Percentiles rank a stretch among this genome's conserved stretches.
phyloP scores from a whole-genome alignment of 2,888 invertebrate species.

The Heliconius cydno region DNA sequence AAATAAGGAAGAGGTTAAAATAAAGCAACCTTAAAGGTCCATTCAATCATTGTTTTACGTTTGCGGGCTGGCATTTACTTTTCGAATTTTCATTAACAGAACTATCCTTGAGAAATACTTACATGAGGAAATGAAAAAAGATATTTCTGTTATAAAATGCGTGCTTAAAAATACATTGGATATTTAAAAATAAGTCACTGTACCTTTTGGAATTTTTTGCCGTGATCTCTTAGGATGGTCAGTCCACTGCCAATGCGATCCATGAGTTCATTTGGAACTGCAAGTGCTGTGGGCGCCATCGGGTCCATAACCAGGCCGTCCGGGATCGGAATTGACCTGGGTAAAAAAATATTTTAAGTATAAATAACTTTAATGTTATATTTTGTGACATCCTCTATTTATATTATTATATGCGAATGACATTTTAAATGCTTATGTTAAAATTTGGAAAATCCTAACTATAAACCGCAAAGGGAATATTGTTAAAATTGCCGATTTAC shows the following conservation, averaged over 20 bases:
- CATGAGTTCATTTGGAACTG: constrained; percentile 76
- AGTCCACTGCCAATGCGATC: constrained; percentile 77
- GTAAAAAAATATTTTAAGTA: constrained; percentile 15
- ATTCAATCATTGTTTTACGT: constrained; percentile 17
- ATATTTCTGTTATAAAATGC: neutral
- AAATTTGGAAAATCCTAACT: neutral
- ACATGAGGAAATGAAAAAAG: constrained; percentile 12
- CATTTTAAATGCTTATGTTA: neutral
- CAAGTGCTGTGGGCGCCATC: constrained; percentile 74
- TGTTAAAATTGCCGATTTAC: neutral
- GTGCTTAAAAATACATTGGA: neutral
- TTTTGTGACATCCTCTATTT: neutral
- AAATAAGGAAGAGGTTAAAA: constrained; percentile 12
- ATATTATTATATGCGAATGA: neutral
- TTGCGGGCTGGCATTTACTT: constrained; percentile 1
- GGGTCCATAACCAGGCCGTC: constrained; percentile 80
- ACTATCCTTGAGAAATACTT: neutral
- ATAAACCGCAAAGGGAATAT: neutral
- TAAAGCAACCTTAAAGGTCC: constrained; percentile 1
- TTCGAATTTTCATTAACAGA: neutral
- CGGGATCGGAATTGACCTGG: constrained; percentile 77
- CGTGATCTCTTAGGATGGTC: constrained; percentile 72
- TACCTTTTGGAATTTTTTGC: constrained; percentile 80
- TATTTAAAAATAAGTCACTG: neutral
- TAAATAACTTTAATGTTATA: too few species aligned